These are phyloP conservation scores for Bombus difficillimus DNA, from an alignment of 1,140 invertebrate species.

Conservation along the genomic window DNA sequence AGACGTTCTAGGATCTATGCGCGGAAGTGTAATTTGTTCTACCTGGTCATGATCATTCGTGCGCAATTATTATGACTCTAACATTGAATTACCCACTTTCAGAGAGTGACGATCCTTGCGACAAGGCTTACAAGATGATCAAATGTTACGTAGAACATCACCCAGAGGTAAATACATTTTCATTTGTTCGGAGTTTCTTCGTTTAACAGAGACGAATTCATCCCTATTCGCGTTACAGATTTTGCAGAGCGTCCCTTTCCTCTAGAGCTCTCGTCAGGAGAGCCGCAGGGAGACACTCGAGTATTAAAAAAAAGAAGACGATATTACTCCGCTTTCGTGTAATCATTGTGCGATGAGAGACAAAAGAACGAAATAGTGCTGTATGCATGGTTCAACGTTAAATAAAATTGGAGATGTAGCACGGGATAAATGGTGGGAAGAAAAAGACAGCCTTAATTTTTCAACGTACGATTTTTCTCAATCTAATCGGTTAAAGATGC, in stretches of 20 bases:
- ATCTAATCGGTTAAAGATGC: no score
- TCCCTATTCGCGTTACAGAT: conserved; percentile 14
- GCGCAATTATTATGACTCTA: no score
- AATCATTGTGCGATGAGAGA: neutral
- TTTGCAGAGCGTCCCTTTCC: conserved; percentile 15
- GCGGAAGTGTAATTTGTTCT: no score
- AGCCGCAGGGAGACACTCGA: neutral
- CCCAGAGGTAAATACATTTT: conserved; percentile 62
- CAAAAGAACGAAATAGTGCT: neutral
- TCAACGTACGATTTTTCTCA: no score
- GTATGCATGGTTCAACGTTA: neutral
- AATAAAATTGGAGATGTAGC: neutral
- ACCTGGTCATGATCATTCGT: neutral
- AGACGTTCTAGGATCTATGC: no score
- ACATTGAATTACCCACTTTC: conserved; percentile 7
- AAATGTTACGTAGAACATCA: conserved; percentile 70
- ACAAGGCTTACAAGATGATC: conserved; percentile 73
- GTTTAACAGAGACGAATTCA: neutral
- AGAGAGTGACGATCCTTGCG: conserved; percentile 71
- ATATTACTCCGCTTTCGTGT: neutral
- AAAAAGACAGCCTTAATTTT: neutral
- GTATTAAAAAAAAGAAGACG: neutral
- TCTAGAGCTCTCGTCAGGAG: neutral
- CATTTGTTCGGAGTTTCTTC: neutral
- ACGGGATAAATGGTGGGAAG: neutral